Evolutionary conservation across 2,888 invertebrate genomes (phyloP).

Genomic region (Elegia similella): DNA sequence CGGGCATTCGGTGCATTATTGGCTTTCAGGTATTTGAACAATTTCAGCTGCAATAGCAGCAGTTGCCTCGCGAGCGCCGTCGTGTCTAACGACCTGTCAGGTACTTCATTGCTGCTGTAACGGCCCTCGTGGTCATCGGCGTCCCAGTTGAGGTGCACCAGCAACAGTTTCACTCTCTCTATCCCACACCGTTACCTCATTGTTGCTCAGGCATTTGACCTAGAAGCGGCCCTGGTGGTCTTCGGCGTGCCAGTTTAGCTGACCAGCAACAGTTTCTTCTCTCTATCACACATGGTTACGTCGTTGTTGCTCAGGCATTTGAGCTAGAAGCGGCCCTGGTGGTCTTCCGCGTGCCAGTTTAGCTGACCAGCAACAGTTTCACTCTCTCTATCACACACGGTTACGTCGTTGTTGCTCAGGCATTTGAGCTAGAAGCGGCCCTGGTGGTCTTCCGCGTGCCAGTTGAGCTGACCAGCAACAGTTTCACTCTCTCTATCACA

Average conservation of each 20-base stretch:
- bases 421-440: constrained; percentile 97
- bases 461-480: constrained; percentile 98
- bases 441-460: constrained; percentile 99
- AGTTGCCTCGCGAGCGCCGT: no score
- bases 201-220: constrained; percentile 93
- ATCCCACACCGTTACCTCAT: constrained; percentile 86
- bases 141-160: constrained; percentile 99
- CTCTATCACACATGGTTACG: constrained; percentile 73
- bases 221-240: constrained; percentile 98
- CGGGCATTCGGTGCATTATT: no score
- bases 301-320: constrained; percentile 94
- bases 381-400: no score
- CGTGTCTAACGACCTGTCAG: no score
- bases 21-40: no score
- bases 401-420: constrained; percentile 91
- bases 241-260: constrained; percentile 99
- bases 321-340: constrained; percentile 97
- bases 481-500: constrained; percentile 90
- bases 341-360: constrained; percentile 99
- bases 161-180: constrained; percentile 91
- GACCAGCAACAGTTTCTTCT: constrained; percentile 96
- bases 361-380: constrained; percentile 98
- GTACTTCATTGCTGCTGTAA: no score
- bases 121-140: constrained; percentile 99
- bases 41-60: no score